Percentiles rank a stretch among this genome's conserved stretches.
phyloP scores from a whole-genome alignment of 2,888 invertebrate species.

The Labia minor region DNA sequence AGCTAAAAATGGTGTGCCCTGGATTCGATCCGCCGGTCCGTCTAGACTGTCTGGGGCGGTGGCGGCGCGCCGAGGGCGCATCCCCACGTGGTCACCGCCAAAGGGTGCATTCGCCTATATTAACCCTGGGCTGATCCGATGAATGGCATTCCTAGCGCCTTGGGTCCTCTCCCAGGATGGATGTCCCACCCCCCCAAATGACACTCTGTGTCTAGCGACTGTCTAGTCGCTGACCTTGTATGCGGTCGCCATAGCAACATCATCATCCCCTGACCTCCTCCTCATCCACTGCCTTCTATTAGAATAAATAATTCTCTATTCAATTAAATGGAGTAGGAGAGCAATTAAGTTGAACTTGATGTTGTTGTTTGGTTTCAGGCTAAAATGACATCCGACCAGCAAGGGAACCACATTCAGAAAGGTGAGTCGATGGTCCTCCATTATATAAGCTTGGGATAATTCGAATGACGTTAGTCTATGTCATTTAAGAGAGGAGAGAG shows the following conservation, averaged over 20 bases:
- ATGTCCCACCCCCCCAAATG: background rate
- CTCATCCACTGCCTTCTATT: no score
- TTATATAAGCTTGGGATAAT: constrained; percentile 4
- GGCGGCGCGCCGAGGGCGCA: background rate
- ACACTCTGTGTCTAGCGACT: background rate
- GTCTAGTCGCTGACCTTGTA: constrained; percentile 2
- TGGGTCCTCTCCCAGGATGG: no score
- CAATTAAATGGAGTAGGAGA: no score
- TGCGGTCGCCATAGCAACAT: background rate
- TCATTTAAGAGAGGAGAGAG: constrained; percentile 1
- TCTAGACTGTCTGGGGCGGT: constrained; percentile 8
- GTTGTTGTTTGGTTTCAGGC: constrained; percentile 2
- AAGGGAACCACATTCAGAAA: constrained; percentile 7
- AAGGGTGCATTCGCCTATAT: background rate
- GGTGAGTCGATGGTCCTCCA: constrained; percentile 3
- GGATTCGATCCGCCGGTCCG: constrained; percentile 7
- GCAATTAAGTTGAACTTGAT: background rate
- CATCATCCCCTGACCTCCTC: no score
- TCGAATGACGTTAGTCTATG: constrained; percentile 1
- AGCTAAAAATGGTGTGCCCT: background rate
- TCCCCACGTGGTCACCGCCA: background rate
- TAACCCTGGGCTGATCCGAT: background rate
- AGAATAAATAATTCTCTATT: no score
- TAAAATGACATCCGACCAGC: constrained; percentile 5
- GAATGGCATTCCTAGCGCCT: no score